Percentiles rank a stretch among this genome's conserved stretches.
These are phyloP conservation scores for Phanerotoma sp. DNA, from an alignment of 2,888 invertebrate genomes.

Conservation along the genomic window DNA sequence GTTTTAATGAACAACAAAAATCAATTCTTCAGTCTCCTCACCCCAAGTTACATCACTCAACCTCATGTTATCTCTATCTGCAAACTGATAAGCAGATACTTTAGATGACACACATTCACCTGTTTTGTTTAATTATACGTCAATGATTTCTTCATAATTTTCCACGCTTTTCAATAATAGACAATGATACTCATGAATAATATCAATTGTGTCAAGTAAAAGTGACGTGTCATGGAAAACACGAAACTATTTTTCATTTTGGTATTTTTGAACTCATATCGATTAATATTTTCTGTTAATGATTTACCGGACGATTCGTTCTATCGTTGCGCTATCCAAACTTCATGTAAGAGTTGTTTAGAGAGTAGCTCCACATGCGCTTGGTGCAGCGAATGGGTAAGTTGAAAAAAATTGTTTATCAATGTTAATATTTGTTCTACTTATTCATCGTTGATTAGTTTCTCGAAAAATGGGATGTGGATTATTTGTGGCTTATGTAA, in stretches of 20 bases:
- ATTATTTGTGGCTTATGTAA: too few species aligned
- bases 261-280: not conserved
- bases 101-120: too few species aligned
- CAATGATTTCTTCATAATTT: not conserved
- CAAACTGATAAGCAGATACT: too few species aligned
- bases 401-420: not conserved
- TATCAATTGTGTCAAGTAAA: slow-evolving; percentile 1
- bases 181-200: not conserved
- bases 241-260: not conserved
- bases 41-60: too few species aligned
- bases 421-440: too few species aligned
- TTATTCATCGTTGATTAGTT: too few species aligned
- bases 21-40: too few species aligned
- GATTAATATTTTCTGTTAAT: not conserved
- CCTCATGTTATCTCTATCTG: too few species aligned
- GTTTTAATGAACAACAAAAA: too few species aligned
- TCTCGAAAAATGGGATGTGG: too few species aligned
- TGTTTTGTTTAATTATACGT: not conserved
- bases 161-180: not conserved
- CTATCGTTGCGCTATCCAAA: slow-evolving; percentile 37
- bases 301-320: slow-evolving; percentile 17
- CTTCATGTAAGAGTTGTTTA: slow-evolving; percentile 40
- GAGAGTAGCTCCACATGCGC: slow-evolving; percentile 41
- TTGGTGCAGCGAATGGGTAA: slow-evolving; percentile 49
- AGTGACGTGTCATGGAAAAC: slow-evolving; percentile 2